Evolutionary conservation across 2,797 vertebrate species (phyloP).

Genomic region (Hydrophis major): DNA sequence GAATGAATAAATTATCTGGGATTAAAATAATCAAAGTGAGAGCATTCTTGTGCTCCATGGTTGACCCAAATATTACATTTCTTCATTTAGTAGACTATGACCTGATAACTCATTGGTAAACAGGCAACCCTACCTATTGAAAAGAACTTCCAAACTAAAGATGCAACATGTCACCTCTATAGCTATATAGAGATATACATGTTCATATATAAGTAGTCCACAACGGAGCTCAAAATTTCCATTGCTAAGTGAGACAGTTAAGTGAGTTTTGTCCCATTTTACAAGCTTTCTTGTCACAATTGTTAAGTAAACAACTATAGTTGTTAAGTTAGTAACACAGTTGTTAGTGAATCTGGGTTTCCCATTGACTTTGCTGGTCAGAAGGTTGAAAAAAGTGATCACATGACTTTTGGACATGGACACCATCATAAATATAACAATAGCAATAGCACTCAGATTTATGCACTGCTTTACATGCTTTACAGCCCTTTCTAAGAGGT

Average conservation of each 20-base stretch:
- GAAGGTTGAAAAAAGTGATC: not conserved
- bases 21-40: not conserved
- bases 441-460: no score
- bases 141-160: not conserved
- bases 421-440: not conserved
- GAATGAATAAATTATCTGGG: not conserved
- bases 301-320: not conserved
- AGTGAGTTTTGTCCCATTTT: not conserved
- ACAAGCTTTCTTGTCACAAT: not conserved
- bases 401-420: not conserved
- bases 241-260: not conserved
- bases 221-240: not conserved
- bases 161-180: not conserved
- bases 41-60: not conserved
- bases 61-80: not conserved
- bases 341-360: not conserved
- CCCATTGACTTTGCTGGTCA: not conserved
- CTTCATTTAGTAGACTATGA: not conserved
- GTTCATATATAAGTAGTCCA: not conserved
- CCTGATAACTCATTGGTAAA: not conserved
- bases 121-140: not conserved
- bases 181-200: not conserved
- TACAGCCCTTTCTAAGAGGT: no score
- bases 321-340: not conserved
- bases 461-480: no score